These are phyloP conservation scores for Drosophila jambulina DNA, from an alignment of 1,140 invertebrate genomes.

Conservation along the genomic window DNA sequence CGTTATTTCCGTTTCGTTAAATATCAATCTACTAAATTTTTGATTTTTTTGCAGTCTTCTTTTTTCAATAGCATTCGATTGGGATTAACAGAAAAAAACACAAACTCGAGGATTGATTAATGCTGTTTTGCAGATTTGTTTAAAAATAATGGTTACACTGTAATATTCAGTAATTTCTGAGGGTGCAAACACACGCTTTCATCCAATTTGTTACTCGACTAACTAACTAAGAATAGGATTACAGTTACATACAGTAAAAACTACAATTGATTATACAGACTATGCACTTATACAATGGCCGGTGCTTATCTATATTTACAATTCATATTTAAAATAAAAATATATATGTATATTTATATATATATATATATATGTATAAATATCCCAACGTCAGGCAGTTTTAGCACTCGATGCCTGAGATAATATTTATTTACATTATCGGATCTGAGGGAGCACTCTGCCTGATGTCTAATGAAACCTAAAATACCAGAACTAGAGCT, in stretches of 20 bases:
- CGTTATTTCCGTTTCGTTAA: slow-evolving; percentile 11
- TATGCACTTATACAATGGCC: slow-evolving; percentile 52
- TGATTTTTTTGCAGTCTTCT: slow-evolving; percentile 48
- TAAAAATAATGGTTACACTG: slow-evolving; percentile 30
- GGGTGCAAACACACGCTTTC: slow-evolving; percentile 23
- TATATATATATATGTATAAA: slow-evolving; percentile 12
- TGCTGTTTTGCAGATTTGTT: slow-evolving; percentile 25
- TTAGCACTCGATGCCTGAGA: slow-evolving; percentile 33
- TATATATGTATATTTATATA: slow-evolving; percentile 2
- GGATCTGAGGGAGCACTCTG: slow-evolving; percentile 23
- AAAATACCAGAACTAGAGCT: slow-evolving; percentile 29
- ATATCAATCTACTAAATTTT: slow-evolving; percentile 21
- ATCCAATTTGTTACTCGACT: slow-evolving; percentile 52
- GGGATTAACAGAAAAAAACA: slow-evolving; percentile 19
- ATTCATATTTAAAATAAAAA: slow-evolving; percentile 20
- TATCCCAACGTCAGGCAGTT: slow-evolving; percentile 11
- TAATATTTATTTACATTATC: slow-evolving; percentile 41
- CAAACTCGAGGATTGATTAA: slow-evolving; percentile 26
- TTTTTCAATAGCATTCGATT: slow-evolving; percentile 36
- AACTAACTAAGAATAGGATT: slow-evolving; percentile 46
- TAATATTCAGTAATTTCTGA: slow-evolving; percentile 45
- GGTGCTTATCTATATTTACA: slow-evolving; percentile 56
- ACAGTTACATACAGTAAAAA: slow-evolving; percentile 19
- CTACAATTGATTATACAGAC: slow-evolving; percentile 10
- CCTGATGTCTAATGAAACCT: slow-evolving; percentile 10